Evolutionary conservation across 2,113 vertebrate genomes (phyloP).

Genomic region (Apodemus sylvaticus): DNA sequence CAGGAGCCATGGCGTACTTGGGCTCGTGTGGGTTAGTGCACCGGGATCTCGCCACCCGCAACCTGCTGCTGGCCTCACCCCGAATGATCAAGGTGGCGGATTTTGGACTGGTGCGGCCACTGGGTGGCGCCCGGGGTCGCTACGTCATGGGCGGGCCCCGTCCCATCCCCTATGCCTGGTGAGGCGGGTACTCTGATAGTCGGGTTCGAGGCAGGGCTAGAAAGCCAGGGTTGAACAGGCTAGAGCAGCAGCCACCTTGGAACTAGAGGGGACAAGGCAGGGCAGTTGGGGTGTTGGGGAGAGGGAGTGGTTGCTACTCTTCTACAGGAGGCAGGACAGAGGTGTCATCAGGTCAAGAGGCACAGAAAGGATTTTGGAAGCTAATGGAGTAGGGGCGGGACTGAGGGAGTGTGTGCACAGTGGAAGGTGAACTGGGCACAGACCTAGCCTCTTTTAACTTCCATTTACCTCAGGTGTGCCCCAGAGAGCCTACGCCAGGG

Average conservation of each 20-base stretch:
- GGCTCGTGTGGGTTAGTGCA: conserved; percentile 90
- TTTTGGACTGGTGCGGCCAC: conserved; percentile 91
- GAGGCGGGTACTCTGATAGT: neutral
- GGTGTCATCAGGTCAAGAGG: neutral
- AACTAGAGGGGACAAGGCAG: accelerated
- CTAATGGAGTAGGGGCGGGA: no score
- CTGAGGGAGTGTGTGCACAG: neutral
- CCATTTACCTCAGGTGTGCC: conserved; percentile 88
- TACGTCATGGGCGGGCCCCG: conserved; percentile 92
- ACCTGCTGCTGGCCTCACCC: conserved; percentile 88
- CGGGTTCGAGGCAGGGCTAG: neutral
- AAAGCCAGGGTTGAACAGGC: accelerated
- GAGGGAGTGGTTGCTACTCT: neutral
- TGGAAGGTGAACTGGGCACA: neutral
- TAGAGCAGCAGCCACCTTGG: neutral
- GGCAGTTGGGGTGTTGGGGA: neutral
- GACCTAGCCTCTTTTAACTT: neutral
- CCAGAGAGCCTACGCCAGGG: conserved; percentile 92
- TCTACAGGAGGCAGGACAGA: neutral
- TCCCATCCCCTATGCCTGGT: conserved; percentile 94
- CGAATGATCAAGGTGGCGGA: conserved; percentile 92
- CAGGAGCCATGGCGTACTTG: conserved; percentile 91
- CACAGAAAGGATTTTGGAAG: neutral
- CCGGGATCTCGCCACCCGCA: conserved; percentile 92
- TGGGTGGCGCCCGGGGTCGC: conserved; percentile 86